phyloP scores from a whole-genome alignment of 2,113 vertebrate genomes.

The Leptobrachium ailaonicum region DNA sequence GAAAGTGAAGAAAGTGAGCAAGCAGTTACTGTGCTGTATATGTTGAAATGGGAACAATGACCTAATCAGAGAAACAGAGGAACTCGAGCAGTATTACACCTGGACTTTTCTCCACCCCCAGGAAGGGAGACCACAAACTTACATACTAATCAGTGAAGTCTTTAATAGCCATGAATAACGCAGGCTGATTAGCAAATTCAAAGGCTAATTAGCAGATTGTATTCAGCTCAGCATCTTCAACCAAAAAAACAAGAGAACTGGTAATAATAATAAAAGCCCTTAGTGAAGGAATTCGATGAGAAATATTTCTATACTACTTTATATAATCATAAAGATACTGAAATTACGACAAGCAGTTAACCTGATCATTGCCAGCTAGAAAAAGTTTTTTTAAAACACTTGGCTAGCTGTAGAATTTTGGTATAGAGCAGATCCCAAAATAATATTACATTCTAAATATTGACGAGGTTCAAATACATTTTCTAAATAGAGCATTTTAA shows the following conservation, averaged over 20 bases:
- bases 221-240: constrained; percentile 27
- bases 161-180: constrained; percentile 54
- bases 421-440: too few species aligned
- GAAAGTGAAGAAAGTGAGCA: background rate
- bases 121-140: constrained; percentile 29
- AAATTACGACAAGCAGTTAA: background rate
- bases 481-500: too few species aligned
- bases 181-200: constrained; percentile 50
- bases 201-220: constrained; percentile 54
- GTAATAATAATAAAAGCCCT: background rate
- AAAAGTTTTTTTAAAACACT: too few species aligned
- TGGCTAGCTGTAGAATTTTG: too few species aligned
- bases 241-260: constrained; percentile 22
- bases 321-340: background rate
- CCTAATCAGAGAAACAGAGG: constrained; percentile 56
- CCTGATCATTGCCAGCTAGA: background rate
- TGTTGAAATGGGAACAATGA: constrained; percentile 49
- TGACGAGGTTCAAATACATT: too few species aligned
- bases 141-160: constrained; percentile 57
- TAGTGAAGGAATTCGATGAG: background rate
- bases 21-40: background rate
- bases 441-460: too few species aligned
- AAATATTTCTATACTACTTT: constrained; percentile 1
- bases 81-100: constrained; percentile 55
- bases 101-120: constrained; percentile 54